Evolutionary conservation across 2,797 vertebrate genomes (phyloP).

Genomic region (Dryobates pubescens): DNA sequence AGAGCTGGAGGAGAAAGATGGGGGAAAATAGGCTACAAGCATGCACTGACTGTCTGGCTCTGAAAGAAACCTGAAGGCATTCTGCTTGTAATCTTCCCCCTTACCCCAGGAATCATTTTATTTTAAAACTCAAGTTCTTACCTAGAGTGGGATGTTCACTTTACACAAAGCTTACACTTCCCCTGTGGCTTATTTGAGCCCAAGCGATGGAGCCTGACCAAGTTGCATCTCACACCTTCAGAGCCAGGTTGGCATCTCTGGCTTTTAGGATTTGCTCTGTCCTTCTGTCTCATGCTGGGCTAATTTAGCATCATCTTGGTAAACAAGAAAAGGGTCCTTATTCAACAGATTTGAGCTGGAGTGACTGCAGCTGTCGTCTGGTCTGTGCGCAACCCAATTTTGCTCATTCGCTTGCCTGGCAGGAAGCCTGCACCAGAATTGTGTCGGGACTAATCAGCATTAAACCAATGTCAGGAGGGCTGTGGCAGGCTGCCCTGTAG

Average conservation of each 20-base stretch:
- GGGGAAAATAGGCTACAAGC: background rate
- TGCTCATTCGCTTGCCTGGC: slow-evolving; percentile 69
- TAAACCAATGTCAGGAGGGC: slow-evolving; percentile 35
- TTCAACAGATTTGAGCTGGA: slow-evolving; percentile 58
- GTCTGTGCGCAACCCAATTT: slow-evolving; percentile 61
- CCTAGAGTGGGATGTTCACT: background rate
- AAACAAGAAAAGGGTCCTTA: slow-evolving; percentile 62
- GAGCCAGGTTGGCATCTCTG: background rate
- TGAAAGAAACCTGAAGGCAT: background rate
- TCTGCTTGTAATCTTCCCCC: background rate
- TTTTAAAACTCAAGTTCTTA: background rate
- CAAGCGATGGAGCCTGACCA: background rate
- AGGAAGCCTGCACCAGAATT: slow-evolving; percentile 67
- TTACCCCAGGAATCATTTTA: background rate
- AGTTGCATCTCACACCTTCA: background rate
- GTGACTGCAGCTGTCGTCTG: slow-evolving; percentile 70
- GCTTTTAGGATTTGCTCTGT: slow-evolving; percentile 28
- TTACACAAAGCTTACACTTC: background rate
- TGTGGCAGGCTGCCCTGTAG: slow-evolving; percentile 31
- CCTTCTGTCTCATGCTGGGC: slow-evolving; percentile 60
- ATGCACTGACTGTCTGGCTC: background rate
- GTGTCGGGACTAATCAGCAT: slow-evolving; percentile 65
- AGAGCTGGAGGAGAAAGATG: background rate
- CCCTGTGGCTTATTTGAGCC: background rate
- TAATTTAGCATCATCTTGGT: slow-evolving; percentile 68